Evolutionary conservation across 2,888 invertebrate species (phyloP).

Genomic region (Cerceris ruficornis): DNA sequence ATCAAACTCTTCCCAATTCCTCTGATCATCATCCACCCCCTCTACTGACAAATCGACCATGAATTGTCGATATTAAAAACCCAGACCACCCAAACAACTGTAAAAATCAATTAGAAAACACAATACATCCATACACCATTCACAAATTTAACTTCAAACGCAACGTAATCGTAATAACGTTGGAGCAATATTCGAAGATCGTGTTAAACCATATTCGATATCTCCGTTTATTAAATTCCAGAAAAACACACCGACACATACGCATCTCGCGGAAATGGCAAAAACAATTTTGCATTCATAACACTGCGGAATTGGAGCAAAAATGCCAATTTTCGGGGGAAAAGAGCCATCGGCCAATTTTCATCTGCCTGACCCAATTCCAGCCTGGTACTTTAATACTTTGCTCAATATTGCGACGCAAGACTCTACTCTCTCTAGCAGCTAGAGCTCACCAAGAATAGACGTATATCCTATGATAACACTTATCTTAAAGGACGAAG

Average conservation of each 20-base stretch:
- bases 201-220: slow-evolving; percentile 17
- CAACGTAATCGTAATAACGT: neutral
- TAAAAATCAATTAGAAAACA: neutral
- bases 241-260: neutral
- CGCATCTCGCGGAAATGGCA: neutral
- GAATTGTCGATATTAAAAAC: neutral
- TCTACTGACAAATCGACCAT: neutral
- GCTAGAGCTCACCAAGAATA: slow-evolving; percentile 7
- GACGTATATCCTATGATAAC: slow-evolving; percentile 7
- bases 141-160: neutral
- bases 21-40: no score
- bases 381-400: slow-evolving; percentile 20
- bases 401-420: slow-evolving; percentile 3
- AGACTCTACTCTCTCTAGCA: neutral
- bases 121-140: neutral
- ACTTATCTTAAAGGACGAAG: slow-evolving; percentile 20
- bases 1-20: no score
- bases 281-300: slow-evolving; percentile 23
- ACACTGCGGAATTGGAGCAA: slow-evolving; percentile 24
- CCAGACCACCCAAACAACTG: neutral
- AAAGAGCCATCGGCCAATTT: slow-evolving; percentile 37
- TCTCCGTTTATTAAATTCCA: slow-evolving; percentile 18
- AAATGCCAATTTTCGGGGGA: slow-evolving; percentile 39
- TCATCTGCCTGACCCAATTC: slow-evolving; percentile 42
- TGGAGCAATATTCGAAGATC: neutral